These are phyloP conservation scores for Tineola bisselliella DNA, from an alignment of 2,888 invertebrate genomes.

Conservation along the genomic window DNA sequence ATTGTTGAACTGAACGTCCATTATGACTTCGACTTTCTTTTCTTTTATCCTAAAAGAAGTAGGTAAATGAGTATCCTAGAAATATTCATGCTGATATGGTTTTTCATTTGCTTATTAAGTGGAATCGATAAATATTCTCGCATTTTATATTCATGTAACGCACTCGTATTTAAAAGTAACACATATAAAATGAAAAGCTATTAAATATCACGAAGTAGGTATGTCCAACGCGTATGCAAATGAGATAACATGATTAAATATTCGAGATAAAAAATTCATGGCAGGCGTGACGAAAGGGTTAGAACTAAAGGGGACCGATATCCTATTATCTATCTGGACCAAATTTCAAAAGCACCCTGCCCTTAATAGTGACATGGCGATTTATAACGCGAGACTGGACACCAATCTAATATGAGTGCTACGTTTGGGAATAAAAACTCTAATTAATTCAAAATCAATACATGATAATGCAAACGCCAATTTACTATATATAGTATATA, in stretches of 20 bases:
- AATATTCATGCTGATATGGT: background rate
- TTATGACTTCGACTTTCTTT: background rate
- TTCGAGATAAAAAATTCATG: slow-evolving; percentile 5
- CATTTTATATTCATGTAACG: background rate
- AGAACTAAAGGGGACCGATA: slow-evolving; percentile 8
- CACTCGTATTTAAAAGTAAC: background rate
- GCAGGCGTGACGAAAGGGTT: slow-evolving; percentile 10
- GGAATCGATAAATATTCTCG: background rate
- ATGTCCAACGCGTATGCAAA: slow-evolving; percentile 7
- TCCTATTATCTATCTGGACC: slow-evolving; percentile 13
- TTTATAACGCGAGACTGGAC: slow-evolving; percentile 6
- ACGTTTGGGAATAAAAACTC: background rate
- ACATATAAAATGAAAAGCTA: background rate
- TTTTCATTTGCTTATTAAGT: background rate
- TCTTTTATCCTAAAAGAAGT: background rate
- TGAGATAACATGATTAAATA: background rate
- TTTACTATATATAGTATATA: too few species aligned
- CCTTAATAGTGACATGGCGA: slow-evolving; percentile 2
- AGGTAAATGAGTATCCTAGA: background rate
- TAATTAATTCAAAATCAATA: too few species aligned
- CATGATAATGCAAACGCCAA: too few species aligned
- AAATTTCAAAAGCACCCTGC: slow-evolving; percentile 8
- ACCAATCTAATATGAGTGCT: background rate
- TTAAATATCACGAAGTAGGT: background rate
- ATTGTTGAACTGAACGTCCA: background rate